These are phyloP conservation scores for Limnothrissa miodon DNA, from an alignment of 2,113 vertebrate genomes.

Conservation along the genomic window DNA sequence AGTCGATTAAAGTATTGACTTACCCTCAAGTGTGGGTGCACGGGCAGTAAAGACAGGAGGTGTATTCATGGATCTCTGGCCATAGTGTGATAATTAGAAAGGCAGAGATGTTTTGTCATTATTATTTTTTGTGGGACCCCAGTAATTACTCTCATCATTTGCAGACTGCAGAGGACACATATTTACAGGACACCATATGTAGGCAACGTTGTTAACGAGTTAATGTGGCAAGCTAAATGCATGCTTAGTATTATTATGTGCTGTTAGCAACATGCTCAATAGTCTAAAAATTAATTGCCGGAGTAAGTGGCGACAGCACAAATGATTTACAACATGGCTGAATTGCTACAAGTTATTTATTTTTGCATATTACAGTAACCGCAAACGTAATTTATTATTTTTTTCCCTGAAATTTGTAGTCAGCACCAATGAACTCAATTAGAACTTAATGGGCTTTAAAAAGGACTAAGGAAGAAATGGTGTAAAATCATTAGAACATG, in stretches of 20 bases:
- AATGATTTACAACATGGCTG: constrained; percentile 60
- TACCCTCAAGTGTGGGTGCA: background rate
- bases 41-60: background rate
- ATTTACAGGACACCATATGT: constrained; percentile 46
- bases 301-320: constrained; percentile 58
- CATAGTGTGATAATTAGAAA: constrained; percentile 11
- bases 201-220: constrained; percentile 53
- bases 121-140: constrained; percentile 30
- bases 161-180: constrained; percentile 53
- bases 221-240: constrained; percentile 58
- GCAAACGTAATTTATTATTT: constrained; percentile 23
- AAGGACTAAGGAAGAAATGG: constrained; percentile 42
- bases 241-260: constrained; percentile 56
- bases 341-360: constrained; percentile 61
- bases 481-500: constrained; percentile 9
- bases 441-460: constrained; percentile 63
- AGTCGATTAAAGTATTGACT: constrained; percentile 26
- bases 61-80: background rate
- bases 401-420: constrained; percentile 57
- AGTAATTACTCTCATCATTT: constrained; percentile 52
- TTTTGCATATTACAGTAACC: constrained; percentile 57
- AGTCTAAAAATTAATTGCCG: constrained; percentile 59
- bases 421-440: constrained; percentile 62
- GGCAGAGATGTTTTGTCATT: constrained; percentile 27
- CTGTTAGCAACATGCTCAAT: constrained; percentile 57